Evolutionary conservation across 2,888 invertebrate genomes (phyloP).

Genomic region (Dolomedes plantarius): DNA sequence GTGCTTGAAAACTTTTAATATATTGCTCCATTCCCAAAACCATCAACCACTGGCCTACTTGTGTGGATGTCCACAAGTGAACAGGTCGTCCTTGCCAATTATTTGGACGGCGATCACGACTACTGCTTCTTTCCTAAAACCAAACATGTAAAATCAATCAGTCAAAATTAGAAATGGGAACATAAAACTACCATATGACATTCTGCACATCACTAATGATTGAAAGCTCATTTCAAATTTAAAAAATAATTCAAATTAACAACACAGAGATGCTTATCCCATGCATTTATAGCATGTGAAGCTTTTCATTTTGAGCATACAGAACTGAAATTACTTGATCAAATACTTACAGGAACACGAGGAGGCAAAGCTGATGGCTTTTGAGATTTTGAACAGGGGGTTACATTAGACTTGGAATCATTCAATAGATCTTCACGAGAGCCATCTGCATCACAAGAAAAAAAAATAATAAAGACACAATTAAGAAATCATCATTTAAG

Average conservation of each 20-base stretch:
- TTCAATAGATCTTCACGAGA: conserved; percentile 58
- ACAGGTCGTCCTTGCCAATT: conserved; percentile 85
- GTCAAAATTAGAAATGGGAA: neutral
- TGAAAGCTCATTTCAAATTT: too few relatives aligned
- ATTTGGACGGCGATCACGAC: conserved; percentile 67
- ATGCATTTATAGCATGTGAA: too few relatives aligned
- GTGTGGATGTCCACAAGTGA: conserved; percentile 85
- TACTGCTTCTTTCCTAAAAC: conserved; percentile 63
- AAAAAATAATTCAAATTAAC: too few relatives aligned
- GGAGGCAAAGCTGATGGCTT: conserved; percentile 57
- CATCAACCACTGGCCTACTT: conserved; percentile 96
- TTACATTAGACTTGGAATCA: conserved; percentile 41
- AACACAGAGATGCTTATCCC: too few relatives aligned
- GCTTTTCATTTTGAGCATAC: too few relatives aligned
- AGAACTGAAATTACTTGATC: too few relatives aligned
- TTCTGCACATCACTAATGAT: too few relatives aligned
- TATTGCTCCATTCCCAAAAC: conserved; percentile 88
- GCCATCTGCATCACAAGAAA: conserved; percentile 28
- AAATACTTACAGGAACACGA: conserved; percentile 67
- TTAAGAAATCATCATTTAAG: neutral
- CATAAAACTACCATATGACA: too few relatives aligned
- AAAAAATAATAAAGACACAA: neutral
- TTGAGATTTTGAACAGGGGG: conserved; percentile 16
- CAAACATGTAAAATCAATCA: neutral
- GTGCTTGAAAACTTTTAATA: conserved; percentile 90